Evolutionary conservation across 1,140 invertebrate genomes (phyloP), one percentile per base, ranked within the genome.

Genomic region (Cyphomyrmex costatus): DNA sequence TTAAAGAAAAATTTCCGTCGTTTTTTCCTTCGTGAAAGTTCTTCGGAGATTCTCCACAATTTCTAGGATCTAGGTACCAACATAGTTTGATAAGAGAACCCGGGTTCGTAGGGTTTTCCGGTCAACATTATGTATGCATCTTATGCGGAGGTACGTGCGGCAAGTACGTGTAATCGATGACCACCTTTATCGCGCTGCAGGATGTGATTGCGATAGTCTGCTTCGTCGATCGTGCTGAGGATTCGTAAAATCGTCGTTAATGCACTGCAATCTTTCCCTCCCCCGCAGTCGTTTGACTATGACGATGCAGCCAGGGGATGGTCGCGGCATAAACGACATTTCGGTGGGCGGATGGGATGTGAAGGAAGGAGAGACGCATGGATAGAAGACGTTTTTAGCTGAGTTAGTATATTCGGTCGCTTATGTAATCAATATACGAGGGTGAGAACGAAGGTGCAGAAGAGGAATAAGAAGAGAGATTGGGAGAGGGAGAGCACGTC

Each of bases 361-460:
- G 46, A 79, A 49, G 42, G 63, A 21, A 51, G 53, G 61, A 19
- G 19, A 56, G 56, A 30, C 46, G 36, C 60, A 30, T 60, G 73
- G 56, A 24, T 27, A 70, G 77, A 65, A 85, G 51, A 92, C 91
- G 90, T 92, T 93, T 93, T 92, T 89, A 92, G 90, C 85, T 58
- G 63, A 88, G 90, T 85, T 92, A 93, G 92, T 93, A 93, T 88
- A 89, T 89, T 91, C 88, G 85, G 89, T 91, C 86, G 92, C 88
- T 93, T 93, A 93, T 93, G 92, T 92, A 92, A 93, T 93, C 92
- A 93, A 93, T 93, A 93, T 93, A 90, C 89, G 89, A 87, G 85
- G 88, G 66, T 80, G 85, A 90, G 80, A 90, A 85, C 51, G 77
- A 89, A 89, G 66, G 33, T 27, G 77, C n/a, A 85, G 76, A 36